Base-by-base conservation (phyloP, 2,113 vertebrate species). In the Lepisosteus oculatus region DNA sequence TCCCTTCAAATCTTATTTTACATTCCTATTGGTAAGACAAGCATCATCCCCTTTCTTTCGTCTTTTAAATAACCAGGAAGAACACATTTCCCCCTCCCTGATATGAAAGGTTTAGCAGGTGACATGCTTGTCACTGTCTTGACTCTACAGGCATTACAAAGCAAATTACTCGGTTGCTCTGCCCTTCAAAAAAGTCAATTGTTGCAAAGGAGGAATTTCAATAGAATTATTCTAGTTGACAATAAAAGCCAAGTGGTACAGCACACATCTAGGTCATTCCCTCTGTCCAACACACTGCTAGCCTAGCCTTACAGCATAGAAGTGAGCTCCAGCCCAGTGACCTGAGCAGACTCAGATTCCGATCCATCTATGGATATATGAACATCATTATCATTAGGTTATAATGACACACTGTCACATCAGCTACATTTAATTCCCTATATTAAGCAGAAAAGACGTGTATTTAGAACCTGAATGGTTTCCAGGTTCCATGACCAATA, bases 151-250 rank as follows among this genome's bases (percentile, higher is more conserved):
- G 41, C 17, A 43, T 73, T 42, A 13, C 55, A 68, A 73, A 73
- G 65, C 56, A 66, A 67, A 72, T 65, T 61, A 51, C 44, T 41
- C 8, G 45, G 55, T 47, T 66, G 43, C 59, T 72, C 65, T 41
- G 29, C 43, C 43, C 65, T 67, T 67, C 56, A n/a, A 15, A 64
- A 13, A 29, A 43, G 55, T 59, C 41, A 8, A 51, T 8, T 61
- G 43, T 51, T 65, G 61, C 43, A 65, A 13, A 64, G 45, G 61
- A 71, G n/a, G 13, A 71, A 14, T 63, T 72, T 72, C 61, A 65
- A 55, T 42, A 43, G 51, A 72, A 72, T 6, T 42, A 11, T 43
- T 42, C 17, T 65, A 65, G 17, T 54, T 72, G 62, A 17, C 67
- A 68, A 57, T 55, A 65, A 56, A 54, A 55, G 65, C 11, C 44